Conservation (phyloP, 1,140 invertebrate genomes). For the Nasonia vitripennis region DNA sequence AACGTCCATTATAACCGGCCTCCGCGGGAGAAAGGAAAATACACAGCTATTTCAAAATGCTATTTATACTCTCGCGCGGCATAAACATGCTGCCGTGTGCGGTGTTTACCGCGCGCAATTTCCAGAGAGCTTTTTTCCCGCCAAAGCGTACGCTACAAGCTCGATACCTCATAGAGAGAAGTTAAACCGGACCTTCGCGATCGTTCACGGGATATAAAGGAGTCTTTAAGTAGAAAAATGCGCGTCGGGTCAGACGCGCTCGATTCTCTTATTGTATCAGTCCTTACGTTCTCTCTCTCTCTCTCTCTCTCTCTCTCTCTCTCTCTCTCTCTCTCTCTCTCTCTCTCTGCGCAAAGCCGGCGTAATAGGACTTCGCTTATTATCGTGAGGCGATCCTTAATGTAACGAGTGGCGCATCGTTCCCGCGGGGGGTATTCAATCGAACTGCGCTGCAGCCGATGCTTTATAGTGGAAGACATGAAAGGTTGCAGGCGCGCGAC, state of each 20-base stretch:
- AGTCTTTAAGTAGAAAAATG: background rate
- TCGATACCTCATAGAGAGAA: background rate
- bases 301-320: no score
- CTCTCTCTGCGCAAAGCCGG: background rate
- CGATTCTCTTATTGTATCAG: conserved; percentile 35
- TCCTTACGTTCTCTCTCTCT: background rate
- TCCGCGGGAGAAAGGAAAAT: conserved; percentile 1
- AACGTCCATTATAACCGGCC: conserved; percentile 33
- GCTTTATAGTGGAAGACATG: conserved; percentile 54
- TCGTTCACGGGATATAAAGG: background rate
- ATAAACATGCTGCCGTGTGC: background rate
- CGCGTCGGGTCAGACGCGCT: background rate
- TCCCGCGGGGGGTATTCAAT: conserved; percentile 10
- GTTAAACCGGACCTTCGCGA: background rate
- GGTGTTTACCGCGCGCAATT: background rate
- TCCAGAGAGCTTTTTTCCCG: background rate
- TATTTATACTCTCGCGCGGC: conserved; percentile 27
- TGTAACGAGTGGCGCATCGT: conserved; percentile 28
- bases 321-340: no score
- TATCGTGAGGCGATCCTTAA: conserved; percentile 14
- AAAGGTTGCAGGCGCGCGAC: background rate
- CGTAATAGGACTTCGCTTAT: conserved; percentile 30
- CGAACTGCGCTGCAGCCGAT: conserved; percentile 42
- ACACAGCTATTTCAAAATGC: conserved; percentile 8
- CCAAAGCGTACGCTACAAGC: background rate